phyloP scores from a whole-genome alignment of 23 tunicate species.

The Ciona savignyi region DNA sequence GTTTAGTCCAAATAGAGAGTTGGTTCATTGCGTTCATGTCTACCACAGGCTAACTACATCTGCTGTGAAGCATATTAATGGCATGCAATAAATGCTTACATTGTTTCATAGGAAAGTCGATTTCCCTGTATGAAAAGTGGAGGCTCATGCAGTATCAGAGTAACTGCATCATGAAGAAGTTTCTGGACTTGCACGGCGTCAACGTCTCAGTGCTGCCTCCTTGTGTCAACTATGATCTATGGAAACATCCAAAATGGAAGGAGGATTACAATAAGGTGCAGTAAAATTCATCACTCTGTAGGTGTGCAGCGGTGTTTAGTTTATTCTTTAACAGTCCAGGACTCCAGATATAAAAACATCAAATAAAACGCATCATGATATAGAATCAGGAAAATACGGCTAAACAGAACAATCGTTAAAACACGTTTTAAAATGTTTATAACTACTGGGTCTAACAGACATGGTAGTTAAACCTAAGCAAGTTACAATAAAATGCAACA shows the following conservation, averaged over 20 bases:
- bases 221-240: slow-evolving; percentile 90
- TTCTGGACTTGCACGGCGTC: slow-evolving; percentile 74
- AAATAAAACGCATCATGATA: too few relatives aligned
- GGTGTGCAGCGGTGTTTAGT: too few relatives aligned
- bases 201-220: slow-evolving; percentile 99
- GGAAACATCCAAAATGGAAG: slow-evolving; percentile 96
- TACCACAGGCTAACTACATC: too few relatives aligned
- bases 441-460: background rate
- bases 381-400: too few relatives aligned
- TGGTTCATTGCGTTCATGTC: too few relatives aligned
- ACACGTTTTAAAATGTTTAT: too few relatives aligned
- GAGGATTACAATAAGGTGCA: slow-evolving; percentile 74
- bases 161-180: slow-evolving; percentile 97
- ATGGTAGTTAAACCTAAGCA: background rate
- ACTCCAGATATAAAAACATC: too few relatives aligned
- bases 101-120: slow-evolving; percentile 69
- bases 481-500: background rate
- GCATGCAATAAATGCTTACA: background rate
- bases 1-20: too few relatives aligned
- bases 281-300: too few relatives aligned
- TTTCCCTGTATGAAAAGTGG: slow-evolving; percentile 99
- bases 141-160: slow-evolving; percentile 93
- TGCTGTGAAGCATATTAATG: too few relatives aligned
- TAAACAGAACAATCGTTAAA: too few relatives aligned
- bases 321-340: too few relatives aligned